phyloP scores from a whole-genome alignment of 2,113 vertebrate species.

The Ictalurus furcatus region DNA sequence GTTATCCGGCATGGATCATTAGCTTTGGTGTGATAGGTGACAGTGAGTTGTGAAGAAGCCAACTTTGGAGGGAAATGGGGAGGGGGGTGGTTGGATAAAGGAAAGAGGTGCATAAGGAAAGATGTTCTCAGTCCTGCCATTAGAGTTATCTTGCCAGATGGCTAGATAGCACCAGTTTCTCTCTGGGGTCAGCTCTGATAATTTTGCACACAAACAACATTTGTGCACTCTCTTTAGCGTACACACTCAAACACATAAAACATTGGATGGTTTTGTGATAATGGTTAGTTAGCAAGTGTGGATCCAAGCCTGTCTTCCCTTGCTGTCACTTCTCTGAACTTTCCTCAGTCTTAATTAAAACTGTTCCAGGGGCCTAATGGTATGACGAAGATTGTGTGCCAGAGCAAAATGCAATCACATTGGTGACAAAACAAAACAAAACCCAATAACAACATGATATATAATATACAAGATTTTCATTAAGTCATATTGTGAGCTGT shows the following conservation, averaged over 20 bases:
- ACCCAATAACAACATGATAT: not conserved
- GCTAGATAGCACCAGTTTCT: slow-evolving; percentile 19
- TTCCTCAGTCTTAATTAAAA: not conserved
- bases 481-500: not conserved
- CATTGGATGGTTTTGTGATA: not conserved
- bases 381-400: not conserved
- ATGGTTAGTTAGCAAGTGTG: not conserved
- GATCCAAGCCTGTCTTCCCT: not conserved
- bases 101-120: slow-evolving; percentile 6
- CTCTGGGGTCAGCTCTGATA: slow-evolving; percentile 7
- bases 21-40: not conserved
- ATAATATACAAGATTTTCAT: not conserved
- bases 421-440: not conserved
- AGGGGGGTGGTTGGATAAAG: not conserved
- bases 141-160: slow-evolving; percentile 3
- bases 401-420: not conserved
- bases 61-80: not conserved
- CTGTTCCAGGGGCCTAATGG: not conserved
- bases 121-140: not conserved
- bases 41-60: not conserved
- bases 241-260: not conserved
- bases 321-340: not conserved
- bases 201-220: slow-evolving; percentile 14
- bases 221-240: not conserved
- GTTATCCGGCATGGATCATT: not conserved